Percentiles rank a stretch among this genome's conserved stretches.
Evolutionary conservation across 2,113 vertebrate genomes (phyloP).

Genomic region (Petromus typicus): DNA sequence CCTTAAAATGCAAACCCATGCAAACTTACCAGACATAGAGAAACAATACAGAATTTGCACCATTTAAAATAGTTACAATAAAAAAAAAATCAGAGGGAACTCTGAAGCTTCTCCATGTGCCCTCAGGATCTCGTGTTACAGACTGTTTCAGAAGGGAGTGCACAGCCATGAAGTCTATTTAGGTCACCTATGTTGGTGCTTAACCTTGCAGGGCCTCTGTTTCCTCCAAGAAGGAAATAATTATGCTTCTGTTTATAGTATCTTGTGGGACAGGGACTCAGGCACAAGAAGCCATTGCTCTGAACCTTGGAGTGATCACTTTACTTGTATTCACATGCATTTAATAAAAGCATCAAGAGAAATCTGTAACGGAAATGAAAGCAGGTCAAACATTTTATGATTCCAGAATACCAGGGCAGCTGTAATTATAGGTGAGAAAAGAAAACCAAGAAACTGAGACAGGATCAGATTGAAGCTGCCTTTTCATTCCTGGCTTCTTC

Average conservation of each 20-base stretch:
- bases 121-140: not conserved
- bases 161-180: not conserved
- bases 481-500: not conserved
- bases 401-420: conserved; percentile 14
- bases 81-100: not conserved
- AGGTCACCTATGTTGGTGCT: not conserved
- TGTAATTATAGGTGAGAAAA: conserved; percentile 47
- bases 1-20: not conserved
- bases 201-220: not conserved
- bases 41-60: not conserved
- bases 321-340: conserved; percentile 73
- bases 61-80: not conserved
- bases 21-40: not conserved
- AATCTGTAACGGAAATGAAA: conserved; percentile 55
- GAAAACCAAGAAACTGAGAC: not conserved
- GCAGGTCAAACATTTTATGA: conserved; percentile 29
- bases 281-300: not conserved
- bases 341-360: conserved; percentile 57
- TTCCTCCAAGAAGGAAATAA: not conserved
- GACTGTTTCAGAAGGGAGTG: not conserved
- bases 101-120: not conserved
- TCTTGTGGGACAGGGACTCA: not conserved
- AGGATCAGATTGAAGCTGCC: conserved; percentile 21
- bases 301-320: not conserved
- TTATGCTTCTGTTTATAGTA: not conserved